A percentile compares a stretch with the other conserved stretches of the same genome.
Evolutionary conservation across 2,113 vertebrate genomes (phyloP).

Genomic region (Percopsis transmontana): DNA sequence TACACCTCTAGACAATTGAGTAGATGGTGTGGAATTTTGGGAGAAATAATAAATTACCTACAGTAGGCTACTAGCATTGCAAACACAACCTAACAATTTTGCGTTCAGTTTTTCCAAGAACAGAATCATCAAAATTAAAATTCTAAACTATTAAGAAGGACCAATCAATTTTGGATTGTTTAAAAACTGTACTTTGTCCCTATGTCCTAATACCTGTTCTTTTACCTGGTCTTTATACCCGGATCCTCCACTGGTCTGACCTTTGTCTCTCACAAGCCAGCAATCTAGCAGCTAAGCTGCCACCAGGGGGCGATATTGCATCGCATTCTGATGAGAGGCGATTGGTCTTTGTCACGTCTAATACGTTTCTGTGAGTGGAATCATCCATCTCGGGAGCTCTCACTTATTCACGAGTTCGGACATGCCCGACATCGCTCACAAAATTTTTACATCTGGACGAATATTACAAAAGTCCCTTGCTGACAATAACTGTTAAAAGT

Average conservation of each 20-base stretch:
- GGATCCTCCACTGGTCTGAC: background rate
- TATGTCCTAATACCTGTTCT: background rate
- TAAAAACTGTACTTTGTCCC: too few relatives aligned
- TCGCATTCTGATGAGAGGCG: background rate
- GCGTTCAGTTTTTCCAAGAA: background rate
- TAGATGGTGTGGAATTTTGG: too few relatives aligned
- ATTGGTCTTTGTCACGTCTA: background rate
- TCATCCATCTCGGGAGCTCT: conserved; percentile 27
- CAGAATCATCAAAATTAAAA: background rate
- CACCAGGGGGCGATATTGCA: conserved; percentile 53
- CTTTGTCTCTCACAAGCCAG: background rate
- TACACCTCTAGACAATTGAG: too few relatives aligned
- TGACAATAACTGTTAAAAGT: background rate
- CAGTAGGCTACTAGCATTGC: background rate
- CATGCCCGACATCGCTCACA: conserved; percentile 1
- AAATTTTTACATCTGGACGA: conserved; percentile 37
- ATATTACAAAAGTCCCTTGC: background rate
- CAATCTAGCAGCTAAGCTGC: background rate
- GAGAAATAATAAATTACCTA: too few relatives aligned
- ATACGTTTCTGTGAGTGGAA: conserved; percentile 21
- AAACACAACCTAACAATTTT: background rate
- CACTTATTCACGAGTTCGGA: conserved; percentile 19
- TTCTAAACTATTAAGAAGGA: background rate
- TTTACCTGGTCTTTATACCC: background rate
- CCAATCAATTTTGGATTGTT: background rate